Conservation (phyloP, 2,113 vertebrate species). For the Bungarus multicinctus region DNA sequence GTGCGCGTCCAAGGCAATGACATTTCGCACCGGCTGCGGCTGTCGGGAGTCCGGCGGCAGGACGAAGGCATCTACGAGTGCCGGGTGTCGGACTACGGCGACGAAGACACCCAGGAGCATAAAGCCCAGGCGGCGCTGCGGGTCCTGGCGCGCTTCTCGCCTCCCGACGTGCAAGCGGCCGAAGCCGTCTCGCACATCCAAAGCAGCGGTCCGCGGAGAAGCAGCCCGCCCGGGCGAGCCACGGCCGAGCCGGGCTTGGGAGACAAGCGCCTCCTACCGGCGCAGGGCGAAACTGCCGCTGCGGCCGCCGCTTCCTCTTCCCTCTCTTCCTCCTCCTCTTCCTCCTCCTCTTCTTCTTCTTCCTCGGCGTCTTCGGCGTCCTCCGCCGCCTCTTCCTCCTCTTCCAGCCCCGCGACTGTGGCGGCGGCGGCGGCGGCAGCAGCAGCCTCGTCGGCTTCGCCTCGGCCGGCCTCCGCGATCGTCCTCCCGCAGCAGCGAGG, state of each 20-base stretch:
- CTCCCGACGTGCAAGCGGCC: slow-evolving; percentile 84
- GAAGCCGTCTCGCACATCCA: slow-evolving; percentile 92
- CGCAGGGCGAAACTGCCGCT: slow-evolving; percentile 50
- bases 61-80: slow-evolving; percentile 93
- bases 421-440: slow-evolving; percentile 55
- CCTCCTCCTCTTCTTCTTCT: not conserved
- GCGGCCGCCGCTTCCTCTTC: not conserved
- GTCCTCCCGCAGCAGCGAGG: slow-evolving; percentile 80
- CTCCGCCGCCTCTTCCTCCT: not conserved
- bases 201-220: slow-evolving; percentile 79
- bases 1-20: slow-evolving; percentile 92
- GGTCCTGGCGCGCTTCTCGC: slow-evolving; percentile 73
- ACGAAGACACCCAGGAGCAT: slow-evolving; percentile 86
- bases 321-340: not conserved
- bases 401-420: slow-evolving; percentile 40
- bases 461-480: slow-evolving; percentile 70
- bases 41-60: slow-evolving; percentile 84
- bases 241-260: slow-evolving; percentile 65
- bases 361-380: not conserved
- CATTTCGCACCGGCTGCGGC: slow-evolving; percentile 90
- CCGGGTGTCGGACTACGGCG: slow-evolving; percentile 88
- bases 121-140: slow-evolving; percentile 83
- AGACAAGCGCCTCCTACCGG: slow-evolving; percentile 64
- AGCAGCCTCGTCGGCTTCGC: slow-evolving; percentile 77
- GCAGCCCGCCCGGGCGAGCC: slow-evolving; percentile 61